Evolutionary conservation across 2,113 vertebrate species (phyloP), one percentile per base, ranked within the genome.

Genomic region (Microcebus lehilahytsara): DNA sequence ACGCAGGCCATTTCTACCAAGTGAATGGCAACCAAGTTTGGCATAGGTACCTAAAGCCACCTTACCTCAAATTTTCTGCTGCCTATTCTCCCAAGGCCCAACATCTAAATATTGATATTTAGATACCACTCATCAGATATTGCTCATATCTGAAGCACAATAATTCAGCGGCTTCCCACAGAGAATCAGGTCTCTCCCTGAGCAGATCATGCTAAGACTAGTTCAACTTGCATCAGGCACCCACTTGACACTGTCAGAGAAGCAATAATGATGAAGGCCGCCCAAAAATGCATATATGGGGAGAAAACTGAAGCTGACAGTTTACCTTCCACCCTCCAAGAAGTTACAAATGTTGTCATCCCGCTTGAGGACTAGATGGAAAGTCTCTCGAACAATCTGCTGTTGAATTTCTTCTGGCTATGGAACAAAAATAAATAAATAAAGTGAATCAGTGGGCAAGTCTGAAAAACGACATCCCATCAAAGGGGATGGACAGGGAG

Each of bases 271-370:
- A 77, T 2, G 25, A 86, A 37, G 60, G 40, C 37, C 79, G 30
- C 74, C 12, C 25, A 1, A 85, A 37, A 53, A 49, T 13, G 49
- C 17, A 64, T 4, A 23, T 5, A 17, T 2, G 30, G 16, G 32
- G 12, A 92, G 78, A 37, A 83, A 72, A 79, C 19, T 6, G 12
- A 91, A 95, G 49, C 85, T 34, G 37, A 62, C 40, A n/a, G 14
- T 46, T 95, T 97, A 98, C 99, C 99, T 99, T 98, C 99, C 99
- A 0, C 99, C 99, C 98, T 99, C 99, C 91, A 99, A 97, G 98
- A 99, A 99, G 97, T 99, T 99, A 98, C 99, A 99, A 97, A 99
- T 99, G 72, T 99, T 99, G 98, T 99, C 99, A 19, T 99, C 99
- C 69, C 99, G 98, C 98, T 99, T 99, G 34, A 99, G 99, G 22